phyloP scores from a whole-genome alignment of 2,888 invertebrate species.

The Sphecodes monilicornis region DNA sequence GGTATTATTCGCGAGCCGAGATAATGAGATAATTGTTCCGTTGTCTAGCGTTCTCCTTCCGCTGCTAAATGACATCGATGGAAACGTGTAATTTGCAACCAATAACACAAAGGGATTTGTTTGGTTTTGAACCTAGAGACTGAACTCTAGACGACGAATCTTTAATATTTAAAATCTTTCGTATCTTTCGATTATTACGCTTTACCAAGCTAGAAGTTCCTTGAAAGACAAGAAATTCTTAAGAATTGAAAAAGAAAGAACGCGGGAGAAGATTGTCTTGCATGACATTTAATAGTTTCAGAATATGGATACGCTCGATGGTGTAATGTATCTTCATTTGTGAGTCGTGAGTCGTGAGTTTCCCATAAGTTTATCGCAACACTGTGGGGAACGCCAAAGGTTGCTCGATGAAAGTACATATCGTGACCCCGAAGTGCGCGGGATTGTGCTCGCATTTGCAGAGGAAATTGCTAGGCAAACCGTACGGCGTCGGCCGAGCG shows the following conservation, averaged over 20 bases:
- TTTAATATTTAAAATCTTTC: background rate
- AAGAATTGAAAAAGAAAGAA: background rate
- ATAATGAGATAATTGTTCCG: conserved; percentile 66
- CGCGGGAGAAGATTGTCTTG: background rate
- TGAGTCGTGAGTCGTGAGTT: conserved; percentile 60
- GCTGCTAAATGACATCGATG: conserved; percentile 1
- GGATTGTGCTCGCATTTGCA: conserved; percentile 64
- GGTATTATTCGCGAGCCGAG: conserved; percentile 49
- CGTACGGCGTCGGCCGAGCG: conserved; percentile 39
- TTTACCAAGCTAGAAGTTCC: background rate
- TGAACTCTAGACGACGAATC: background rate
- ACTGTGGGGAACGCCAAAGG: conserved; percentile 73
- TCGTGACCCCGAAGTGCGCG: conserved; percentile 68
- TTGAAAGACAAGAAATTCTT: background rate
- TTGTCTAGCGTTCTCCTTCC: conserved; percentile 56
- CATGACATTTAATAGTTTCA: background rate
- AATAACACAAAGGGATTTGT: background rate
- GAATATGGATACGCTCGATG: background rate
- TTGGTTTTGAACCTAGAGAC: background rate
- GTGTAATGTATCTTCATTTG: conserved; percentile 39
- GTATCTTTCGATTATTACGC: background rate
- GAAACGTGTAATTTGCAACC: background rate
- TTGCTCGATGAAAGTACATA: conserved; percentile 80
- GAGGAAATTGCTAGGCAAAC: conserved; percentile 54
- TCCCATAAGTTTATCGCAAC: conserved; percentile 66